Percentiles rank a stretch among this genome's conserved stretches.
phyloP scores from a whole-genome alignment of 2,888 invertebrate genomes.

The Nymphalis polychloros region DNA sequence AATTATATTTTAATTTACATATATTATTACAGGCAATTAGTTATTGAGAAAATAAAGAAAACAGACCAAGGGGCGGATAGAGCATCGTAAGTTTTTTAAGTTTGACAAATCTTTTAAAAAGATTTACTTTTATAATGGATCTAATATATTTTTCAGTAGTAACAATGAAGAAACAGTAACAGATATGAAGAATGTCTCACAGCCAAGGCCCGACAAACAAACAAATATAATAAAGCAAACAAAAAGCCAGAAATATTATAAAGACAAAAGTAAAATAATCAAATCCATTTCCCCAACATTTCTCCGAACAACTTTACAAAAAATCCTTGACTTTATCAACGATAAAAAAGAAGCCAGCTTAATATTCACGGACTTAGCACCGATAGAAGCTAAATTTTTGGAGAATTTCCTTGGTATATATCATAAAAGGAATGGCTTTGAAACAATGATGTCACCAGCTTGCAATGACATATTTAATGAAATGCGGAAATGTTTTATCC shows the following conservation, averaged over 20 bases:
- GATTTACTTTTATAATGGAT: neutral
- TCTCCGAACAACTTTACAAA: constrained; percentile 36
- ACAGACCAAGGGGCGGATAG: constrained; percentile 5
- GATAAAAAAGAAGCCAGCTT: constrained; percentile 39
- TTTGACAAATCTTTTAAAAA: no score
- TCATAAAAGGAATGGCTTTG: constrained; percentile 23
- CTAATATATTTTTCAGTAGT: neutral
- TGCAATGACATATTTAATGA: constrained; percentile 32
- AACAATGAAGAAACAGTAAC: no score
- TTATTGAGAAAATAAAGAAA: constrained; percentile 36
- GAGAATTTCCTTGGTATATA: constrained; percentile 34
- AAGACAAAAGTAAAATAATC: constrained; percentile 25
- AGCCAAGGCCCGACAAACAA: neutral
- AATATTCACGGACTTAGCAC: constrained; percentile 40
- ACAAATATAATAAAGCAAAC: neutral
- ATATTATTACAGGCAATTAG: constrained; percentile 33
- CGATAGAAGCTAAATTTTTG: constrained; percentile 38
- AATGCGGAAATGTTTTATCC: constrained; percentile 26
- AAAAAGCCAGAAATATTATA: constrained; percentile 21
- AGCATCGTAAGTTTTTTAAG: constrained; percentile 3
- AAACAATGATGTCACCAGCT: constrained; percentile 33
- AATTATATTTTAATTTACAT: neutral
- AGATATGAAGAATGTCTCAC: no score
- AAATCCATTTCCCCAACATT: constrained; percentile 38
- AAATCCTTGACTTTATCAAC: constrained; percentile 42